phyloP scores from a whole-genome alignment of 2,888 invertebrate species.

The Aproaerema taeniolella region DNA sequence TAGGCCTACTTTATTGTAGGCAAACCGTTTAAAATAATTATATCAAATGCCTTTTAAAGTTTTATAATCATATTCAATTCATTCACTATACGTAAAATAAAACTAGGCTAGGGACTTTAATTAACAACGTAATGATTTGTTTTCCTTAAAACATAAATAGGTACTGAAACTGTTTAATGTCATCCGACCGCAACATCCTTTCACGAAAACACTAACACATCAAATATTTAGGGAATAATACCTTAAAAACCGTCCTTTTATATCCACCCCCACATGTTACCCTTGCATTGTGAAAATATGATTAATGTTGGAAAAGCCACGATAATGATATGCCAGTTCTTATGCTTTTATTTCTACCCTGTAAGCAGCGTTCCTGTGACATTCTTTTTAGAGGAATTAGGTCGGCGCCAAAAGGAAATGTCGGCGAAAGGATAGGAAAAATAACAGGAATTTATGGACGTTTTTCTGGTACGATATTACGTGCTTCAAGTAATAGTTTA shows the following conservation, averaged over 20 bases:
- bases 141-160: too few species aligned
- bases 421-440: slow-evolving; percentile 13
- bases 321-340: slow-evolving; percentile 62
- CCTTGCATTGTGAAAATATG: slow-evolving; percentile 62
- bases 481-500: too few species aligned
- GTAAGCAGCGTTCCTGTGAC: slow-evolving; percentile 37
- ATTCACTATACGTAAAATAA: too few species aligned
- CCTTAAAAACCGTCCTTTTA: slow-evolving; percentile 58
- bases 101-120: too few species aligned
- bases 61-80: too few species aligned
- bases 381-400: slow-evolving; percentile 33
- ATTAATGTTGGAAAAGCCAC: slow-evolving; percentile 55
- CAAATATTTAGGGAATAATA: slow-evolving; percentile 54
- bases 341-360: slow-evolving; percentile 38
- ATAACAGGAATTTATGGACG: too few species aligned
- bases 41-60: too few species aligned
- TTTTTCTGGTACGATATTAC: too few species aligned
- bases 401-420: slow-evolving; percentile 15
- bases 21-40: too few species aligned
- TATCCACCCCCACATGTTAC: slow-evolving; percentile 38
- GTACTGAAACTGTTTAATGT: slow-evolving; percentile 10
- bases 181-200: slow-evolving; percentile 22
- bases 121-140: too few species aligned
- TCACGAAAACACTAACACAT: slow-evolving; percentile 37
- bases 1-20: too few species aligned